Percentiles rank a stretch among this genome's conserved stretches.
phyloP scores from a whole-genome alignment of 53 echinoderm and acorn worm genomes.

The Zoroaster sp. region DNA sequence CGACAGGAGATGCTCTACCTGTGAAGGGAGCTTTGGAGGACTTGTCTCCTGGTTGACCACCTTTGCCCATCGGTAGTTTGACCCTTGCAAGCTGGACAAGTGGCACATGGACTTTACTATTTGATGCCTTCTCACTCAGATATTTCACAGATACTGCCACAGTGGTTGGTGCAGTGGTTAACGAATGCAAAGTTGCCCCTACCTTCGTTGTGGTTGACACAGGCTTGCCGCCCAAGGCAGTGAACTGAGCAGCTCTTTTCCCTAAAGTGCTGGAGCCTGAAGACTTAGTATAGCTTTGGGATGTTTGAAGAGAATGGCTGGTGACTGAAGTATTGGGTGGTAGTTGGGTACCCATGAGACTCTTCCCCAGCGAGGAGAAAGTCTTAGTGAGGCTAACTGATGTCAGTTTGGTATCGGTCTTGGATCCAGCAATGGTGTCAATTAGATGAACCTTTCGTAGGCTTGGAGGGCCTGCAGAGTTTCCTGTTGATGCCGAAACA shows the following conservation, averaged over 20 bases:
- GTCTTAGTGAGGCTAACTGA: background rate
- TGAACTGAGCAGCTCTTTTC: background rate
- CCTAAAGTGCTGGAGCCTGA: background rate
- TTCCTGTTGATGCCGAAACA: background rate
- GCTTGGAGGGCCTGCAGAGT: background rate
- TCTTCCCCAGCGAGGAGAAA: background rate
- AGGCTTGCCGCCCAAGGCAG: background rate
- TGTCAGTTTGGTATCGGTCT: slow-evolving; percentile 11
- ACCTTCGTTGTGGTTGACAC: background rate
- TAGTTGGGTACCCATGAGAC: background rate
- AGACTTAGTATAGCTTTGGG: background rate
- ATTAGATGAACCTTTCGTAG: background rate
- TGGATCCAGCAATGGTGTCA: background rate
- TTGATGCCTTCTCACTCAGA: background rate
- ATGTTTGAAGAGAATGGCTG: background rate
- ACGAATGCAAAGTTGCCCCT: background rate
- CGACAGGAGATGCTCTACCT: slow-evolving; percentile 21
- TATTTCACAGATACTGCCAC: background rate
- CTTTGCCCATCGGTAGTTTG: background rate
- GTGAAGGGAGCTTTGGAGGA: background rate
- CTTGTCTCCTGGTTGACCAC: background rate
- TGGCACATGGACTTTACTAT: background rate
- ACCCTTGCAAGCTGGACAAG: slow-evolving; percentile 4
- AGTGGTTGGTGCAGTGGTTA: background rate
- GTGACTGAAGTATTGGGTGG: background rate